Base-by-base conservation (phyloP, 2,888 invertebrate species). In the Mechanitis mazaeus region DNA sequence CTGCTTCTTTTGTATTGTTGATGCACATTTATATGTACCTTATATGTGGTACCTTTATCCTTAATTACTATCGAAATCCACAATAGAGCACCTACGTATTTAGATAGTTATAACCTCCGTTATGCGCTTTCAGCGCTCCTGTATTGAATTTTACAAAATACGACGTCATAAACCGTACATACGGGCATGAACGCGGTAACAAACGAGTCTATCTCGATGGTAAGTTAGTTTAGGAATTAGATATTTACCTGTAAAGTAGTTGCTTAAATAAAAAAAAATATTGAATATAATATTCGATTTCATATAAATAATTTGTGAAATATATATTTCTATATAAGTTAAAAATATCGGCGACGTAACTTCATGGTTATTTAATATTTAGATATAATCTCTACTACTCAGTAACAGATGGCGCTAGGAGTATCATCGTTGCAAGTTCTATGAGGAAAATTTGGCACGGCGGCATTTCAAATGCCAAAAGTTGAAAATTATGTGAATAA, bases 61-160 rank as follows among this genome's bases (percentile, higher is more conserved):
- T 42, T 42, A 42, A 9, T 42, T 42, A 42, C 42, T 42, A 6
- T 42, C 11, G 9, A 42, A 42, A 9, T 42, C 7, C 42, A 42
- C 42, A 42, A 42, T 42, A 42, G 7, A 42, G 11, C 9, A 42
- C 42, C 42, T 42, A 42, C 9, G 9, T 42, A 42, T 6, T n/a
- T 50, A 11, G 50, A 28, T 28, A 11, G 31, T 31, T 6, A 50
- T 31, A 28, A 9, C 9, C 50, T 50, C 50, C n/a, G 50, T 31
- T 50, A 50, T 31, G 66, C 66, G 66, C 68, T 68, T 72, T 72
- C 70, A 67, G 68, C 63, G 63, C 72, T 69, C 69, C 72, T 76
- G 75, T 81, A 81, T 81, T 80, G 79, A 78, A 80, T 81, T 81
- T 83, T 81, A 80, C 78, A 75, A 80, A 79, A 78, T 80, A 81